Evolutionary conservation across 2,888 invertebrate species (phyloP), one percentile per base, ranked within the genome.

Genomic region (Epirrita christyi): DNA sequence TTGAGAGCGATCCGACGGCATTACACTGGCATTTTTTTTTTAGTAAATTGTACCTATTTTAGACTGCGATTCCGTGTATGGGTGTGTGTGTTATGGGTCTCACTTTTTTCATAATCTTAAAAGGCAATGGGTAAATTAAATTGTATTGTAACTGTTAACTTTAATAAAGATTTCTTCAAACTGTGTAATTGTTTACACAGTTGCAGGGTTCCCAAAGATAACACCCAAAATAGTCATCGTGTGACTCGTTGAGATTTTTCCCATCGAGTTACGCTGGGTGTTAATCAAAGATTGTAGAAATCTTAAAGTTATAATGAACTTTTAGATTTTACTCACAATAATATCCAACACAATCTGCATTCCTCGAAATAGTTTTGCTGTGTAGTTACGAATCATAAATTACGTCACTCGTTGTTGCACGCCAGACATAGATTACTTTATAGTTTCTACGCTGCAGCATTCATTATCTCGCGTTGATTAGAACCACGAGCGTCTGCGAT

Each of bases 391-490:
- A 37, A 54, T 49, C 41, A 59, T 59, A 54, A 54, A 54, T 59
- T 59, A 54, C 49, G 54, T 50, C 58, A 54, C 37, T 40, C 38
- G 21, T 34, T 43, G 44, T 37, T 42, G 46, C 37, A 50, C 34
- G 40, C 21, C 41, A 49, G 13, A 34, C 44, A 40, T 48, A 40
- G 57, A 48, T 49, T 41, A 44, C 41, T 45, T 40, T 3, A 14
- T 34, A 49, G 48, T 58, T 50, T 46, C 13, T 50, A 49, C 36
- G 42, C 54, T 41, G 46, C 43, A 37, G 59, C 59, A 56, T 58
- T 65, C 61, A 66, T 67, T 68, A 61, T 60, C 63, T 55, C 52
- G 59, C 60, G 64, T 63, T 68, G 68, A 68, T 68, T 66, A 69
- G 60, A 67, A 54, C 43, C 52, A 48, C 59, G 57, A 48, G 47